Evolutionary conservation across 2,888 invertebrate genomes (phyloP).

Genomic region (Heliconius ethilla): DNA sequence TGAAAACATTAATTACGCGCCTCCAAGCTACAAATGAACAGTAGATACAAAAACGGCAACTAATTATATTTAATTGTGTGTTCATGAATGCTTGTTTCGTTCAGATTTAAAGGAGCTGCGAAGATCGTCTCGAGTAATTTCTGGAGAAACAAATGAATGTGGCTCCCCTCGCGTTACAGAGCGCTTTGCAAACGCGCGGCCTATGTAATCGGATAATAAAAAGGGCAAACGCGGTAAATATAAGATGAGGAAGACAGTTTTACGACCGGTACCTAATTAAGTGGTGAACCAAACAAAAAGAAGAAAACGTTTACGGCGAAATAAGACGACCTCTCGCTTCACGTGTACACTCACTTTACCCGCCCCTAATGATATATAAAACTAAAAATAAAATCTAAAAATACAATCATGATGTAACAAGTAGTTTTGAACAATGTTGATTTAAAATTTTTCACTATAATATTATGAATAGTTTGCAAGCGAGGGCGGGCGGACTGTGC

Average conservation of each 20-base stretch:
- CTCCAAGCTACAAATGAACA: slow-evolving; percentile 63
- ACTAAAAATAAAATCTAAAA: slow-evolving; percentile 9
- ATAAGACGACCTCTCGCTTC: slow-evolving; percentile 48
- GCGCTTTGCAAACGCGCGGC: slow-evolving; percentile 78
- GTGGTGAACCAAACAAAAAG: slow-evolving; percentile 79
- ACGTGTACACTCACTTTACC: slow-evolving; percentile 49
- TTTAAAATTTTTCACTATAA: slow-evolving; percentile 1
- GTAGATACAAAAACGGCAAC: slow-evolving; percentile 64
- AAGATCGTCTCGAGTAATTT: slow-evolving; percentile 76
- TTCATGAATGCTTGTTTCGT: slow-evolving; percentile 54
- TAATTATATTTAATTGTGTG: slow-evolving; percentile 68
- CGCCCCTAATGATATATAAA: slow-evolving; percentile 16
- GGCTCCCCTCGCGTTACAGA: slow-evolving; percentile 76
- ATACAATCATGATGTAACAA: background rate
- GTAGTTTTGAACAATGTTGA: background rate
- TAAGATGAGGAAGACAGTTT: slow-evolving; percentile 83
- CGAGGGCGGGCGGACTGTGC: slow-evolving; percentile 57
- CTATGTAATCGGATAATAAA: slow-evolving; percentile 82
- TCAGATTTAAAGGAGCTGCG: slow-evolving; percentile 51
- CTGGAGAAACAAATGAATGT: slow-evolving; percentile 81
- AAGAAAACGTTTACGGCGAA: slow-evolving; percentile 72
- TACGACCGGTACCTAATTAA: slow-evolving; percentile 82
- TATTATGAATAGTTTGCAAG: slow-evolving; percentile 51
- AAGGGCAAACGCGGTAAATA: slow-evolving; percentile 83
- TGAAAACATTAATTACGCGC: slow-evolving; percentile 73